Evolutionary conservation across 2,797 vertebrate genomes (phyloP).

Genomic region (Champsocephalus esox): DNA sequence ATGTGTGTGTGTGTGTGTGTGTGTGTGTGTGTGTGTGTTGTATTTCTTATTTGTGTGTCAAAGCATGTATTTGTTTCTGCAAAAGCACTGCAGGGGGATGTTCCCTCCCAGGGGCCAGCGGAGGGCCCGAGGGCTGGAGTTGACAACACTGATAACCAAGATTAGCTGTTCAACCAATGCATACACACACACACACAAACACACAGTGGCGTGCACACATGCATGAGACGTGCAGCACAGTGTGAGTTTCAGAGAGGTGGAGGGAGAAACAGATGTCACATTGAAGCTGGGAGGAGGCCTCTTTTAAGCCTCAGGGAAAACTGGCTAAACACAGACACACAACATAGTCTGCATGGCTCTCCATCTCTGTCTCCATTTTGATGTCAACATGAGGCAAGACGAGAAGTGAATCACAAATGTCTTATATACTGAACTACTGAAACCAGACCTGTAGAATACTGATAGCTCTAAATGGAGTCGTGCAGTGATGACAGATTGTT

Average conservation of each 20-base stretch:
- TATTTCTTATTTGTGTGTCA: background rate
- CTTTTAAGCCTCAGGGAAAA: slow-evolving; percentile 52
- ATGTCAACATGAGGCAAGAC: slow-evolving; percentile 47
- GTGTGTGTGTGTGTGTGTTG: too few relatives aligned
- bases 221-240: slow-evolving; percentile 28
- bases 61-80: slow-evolving; percentile 27
- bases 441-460: slow-evolving; percentile 11
- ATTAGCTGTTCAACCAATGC: slow-evolving; percentile 67
- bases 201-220: slow-evolving; percentile 17
- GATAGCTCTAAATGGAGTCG: background rate
- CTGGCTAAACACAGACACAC: slow-evolving; percentile 11
- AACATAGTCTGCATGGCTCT: slow-evolving; percentile 21
- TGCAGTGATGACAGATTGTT: too few relatives aligned
- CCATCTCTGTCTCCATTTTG: slow-evolving; percentile 41
- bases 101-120: slow-evolving; percentile 44
- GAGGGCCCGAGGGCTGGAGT: slow-evolving; percentile 45
- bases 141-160: slow-evolving; percentile 70
- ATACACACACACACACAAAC: slow-evolving; percentile 33
- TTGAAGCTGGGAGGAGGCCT: slow-evolving; percentile 50
- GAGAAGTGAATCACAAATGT: slow-evolving; percentile 29
- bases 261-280: slow-evolving; percentile 71
- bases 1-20: slow-evolving; percentile 1
- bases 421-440: slow-evolving; percentile 7
- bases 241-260: slow-evolving; percentile 44
- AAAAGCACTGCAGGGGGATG: slow-evolving; percentile 36